Evolutionary conservation across 2,797 vertebrate species (phyloP).

Genomic region (Euthynnus affinis): DNA sequence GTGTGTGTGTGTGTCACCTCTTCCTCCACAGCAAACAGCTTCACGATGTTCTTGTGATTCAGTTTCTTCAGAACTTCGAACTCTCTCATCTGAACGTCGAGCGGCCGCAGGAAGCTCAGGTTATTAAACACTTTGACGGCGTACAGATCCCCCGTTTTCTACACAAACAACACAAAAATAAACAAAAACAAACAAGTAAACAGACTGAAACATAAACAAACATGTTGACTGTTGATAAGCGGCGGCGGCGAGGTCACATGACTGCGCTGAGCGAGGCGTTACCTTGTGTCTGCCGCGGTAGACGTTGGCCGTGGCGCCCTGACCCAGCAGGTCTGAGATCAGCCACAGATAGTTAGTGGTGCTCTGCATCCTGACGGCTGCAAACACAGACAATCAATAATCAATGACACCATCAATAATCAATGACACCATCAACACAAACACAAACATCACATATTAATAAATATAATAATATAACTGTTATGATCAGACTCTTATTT

Average conservation of each 20-base stretch:
- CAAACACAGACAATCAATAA: neutral
- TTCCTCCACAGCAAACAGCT: conserved; percentile 98
- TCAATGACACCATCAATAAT: too few relatives aligned
- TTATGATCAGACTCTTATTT: too few relatives aligned
- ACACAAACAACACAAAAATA: conserved; percentile 28
- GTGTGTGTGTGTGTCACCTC: too few relatives aligned
- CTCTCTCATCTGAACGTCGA: conserved; percentile 98
- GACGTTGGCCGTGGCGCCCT: conserved; percentile 98
- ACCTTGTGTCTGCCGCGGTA: conserved; percentile 98
- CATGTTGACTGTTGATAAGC: too few relatives aligned
- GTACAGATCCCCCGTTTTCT: conserved; percentile 99
- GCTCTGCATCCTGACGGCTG: conserved; percentile 92
- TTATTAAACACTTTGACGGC: conserved; percentile 99
- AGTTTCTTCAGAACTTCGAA: conserved; percentile 98
- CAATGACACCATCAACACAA: too few relatives aligned
- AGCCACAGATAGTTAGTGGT: conserved; percentile 98
- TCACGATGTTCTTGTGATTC: conserved; percentile 99
- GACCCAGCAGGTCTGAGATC: conserved; percentile 95
- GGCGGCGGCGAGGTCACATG: too few relatives aligned
- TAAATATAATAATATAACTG: too few relatives aligned
- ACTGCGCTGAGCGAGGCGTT: neutral
- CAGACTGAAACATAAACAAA: too few relatives aligned
- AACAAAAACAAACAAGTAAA: neutral
- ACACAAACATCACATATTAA: too few relatives aligned
- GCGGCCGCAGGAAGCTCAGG: conserved; percentile 94